Conservation (phyloP, 64 coral and sea anemone genomes). For the Dendronephthya gigantea region DNA sequence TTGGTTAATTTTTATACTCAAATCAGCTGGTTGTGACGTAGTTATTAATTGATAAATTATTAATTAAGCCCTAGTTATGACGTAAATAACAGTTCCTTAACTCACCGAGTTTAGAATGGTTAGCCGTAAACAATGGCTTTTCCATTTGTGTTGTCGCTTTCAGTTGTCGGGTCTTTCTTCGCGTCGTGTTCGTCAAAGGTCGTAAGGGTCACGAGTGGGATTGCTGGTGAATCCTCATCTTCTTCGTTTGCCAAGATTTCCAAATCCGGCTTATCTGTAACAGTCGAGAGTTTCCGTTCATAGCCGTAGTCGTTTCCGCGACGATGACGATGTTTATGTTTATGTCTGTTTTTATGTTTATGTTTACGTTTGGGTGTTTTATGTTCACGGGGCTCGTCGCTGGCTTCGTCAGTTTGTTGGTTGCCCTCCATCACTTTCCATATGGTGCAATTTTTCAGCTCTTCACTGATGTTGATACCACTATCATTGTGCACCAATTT, state of each 20-base stretch:
- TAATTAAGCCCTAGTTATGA: too few relatives aligned
- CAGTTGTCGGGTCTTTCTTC: not conserved
- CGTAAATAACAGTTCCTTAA: too few relatives aligned
- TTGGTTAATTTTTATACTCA: too few relatives aligned
- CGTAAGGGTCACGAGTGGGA: not conserved
- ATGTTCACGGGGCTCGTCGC: not conserved
- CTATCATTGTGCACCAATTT: not conserved
- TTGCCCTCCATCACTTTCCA: not conserved
- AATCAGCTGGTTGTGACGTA: too few relatives aligned
- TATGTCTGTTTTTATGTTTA: not conserved
- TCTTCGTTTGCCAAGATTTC: conserved; percentile 8
- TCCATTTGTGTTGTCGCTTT: too few relatives aligned
- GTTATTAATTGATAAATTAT: too few relatives aligned
- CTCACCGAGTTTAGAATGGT: too few relatives aligned
- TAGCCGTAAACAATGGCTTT: too few relatives aligned
- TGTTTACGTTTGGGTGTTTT: conserved; percentile 2
- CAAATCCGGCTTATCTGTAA: not conserved
- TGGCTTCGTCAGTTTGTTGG: not conserved
- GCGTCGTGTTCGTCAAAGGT: not conserved
- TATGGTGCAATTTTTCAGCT: not conserved
- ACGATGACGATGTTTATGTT: not conserved
- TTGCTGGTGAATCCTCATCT: not conserved
- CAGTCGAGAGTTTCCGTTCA: not conserved
- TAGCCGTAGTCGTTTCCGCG: not conserved
- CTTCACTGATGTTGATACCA: not conserved